A percentile compares a stretch with the other conserved stretches of the same genome.
Conservation (phyloP, 2,113 vertebrate genomes). For the Piprites chloris region DNA sequence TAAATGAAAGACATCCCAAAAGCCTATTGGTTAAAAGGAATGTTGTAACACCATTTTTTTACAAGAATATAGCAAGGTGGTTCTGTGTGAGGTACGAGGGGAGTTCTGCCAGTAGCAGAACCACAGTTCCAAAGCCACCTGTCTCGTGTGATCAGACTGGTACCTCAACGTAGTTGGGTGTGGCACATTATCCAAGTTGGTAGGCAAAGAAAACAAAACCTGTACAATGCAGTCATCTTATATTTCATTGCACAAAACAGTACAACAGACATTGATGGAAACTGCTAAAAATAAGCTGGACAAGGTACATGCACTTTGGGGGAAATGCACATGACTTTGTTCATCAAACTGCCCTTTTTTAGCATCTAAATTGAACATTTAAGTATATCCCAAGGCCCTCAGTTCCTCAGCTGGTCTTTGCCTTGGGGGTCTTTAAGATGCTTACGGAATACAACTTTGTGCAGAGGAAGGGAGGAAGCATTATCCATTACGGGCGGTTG, state of each 20-base stretch:
- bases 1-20: neutral
- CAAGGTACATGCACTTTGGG: neutral
- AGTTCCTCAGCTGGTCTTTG: neutral
- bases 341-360: neutral
- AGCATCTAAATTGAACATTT: neutral
- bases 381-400: neutral
- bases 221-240: neutral
- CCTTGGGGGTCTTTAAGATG: neutral
- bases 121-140: neutral
- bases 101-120: neutral
- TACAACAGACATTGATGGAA: neutral
- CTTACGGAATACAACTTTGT: neutral
- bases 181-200: neutral
- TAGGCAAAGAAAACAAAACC: neutral
- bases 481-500: neutral
- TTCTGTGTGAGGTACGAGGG: neutral
- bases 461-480: neutral
- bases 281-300: neutral
- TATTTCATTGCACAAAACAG: neutral
- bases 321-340: neutral
- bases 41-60: neutral
- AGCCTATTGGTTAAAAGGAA: neutral
- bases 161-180: fast-evolving
- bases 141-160: fast-evolving
- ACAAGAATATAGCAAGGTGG: neutral